Base-by-base conservation (phyloP, 1,140 invertebrate species). In the Brevipalpus yothersi region DNA sequence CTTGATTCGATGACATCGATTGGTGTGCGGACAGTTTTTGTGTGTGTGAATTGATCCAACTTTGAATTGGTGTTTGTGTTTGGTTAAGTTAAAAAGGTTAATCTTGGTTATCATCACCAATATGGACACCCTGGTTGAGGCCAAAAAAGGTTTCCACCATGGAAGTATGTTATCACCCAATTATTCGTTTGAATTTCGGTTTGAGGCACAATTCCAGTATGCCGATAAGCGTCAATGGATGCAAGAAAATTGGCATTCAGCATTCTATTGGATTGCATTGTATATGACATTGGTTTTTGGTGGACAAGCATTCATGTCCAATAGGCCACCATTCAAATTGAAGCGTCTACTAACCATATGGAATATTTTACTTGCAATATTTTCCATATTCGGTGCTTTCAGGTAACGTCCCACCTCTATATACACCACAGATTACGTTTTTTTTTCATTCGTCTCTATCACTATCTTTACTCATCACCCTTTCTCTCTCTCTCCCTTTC, bases 271-370 rank as follows among this genome's bases (percentile, higher is more conserved):
- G 11, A 10, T 53, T 17, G 7, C 41, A n/a, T 17, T 58, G 8
- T 49, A 53, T 21, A 39, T 49, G 39, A 12, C 51, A 9, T 5
- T 58, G 89, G 1, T 82, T 83, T 69, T 89, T 89, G 0, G 71
- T 74, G 49, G 88, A 89, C 1, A 79, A 82, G 65, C 80, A 93
- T 53, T 80, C 79, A 60, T 95, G 89, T 88, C 76, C 82, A 56
- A 72, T 85, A 58, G 86, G 89, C 73, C 84, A 89, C 70, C 43
- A 39, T 53, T 58, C 10, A 41, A 58, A 17, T 21, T 58, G 2
- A 49, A 39, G 13, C 13, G 23, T 10, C 9, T 19, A 1, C 23
- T 58, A 23, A n/a, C 31, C 21, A 9, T 58, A 9, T 58, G 58
- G 58, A 58, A 58, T 19, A 39, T 51, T 1, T 3, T 31, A 2